Conservation (phyloP, 2,888 invertebrate genomes). For the Tribolium freemani region DNA sequence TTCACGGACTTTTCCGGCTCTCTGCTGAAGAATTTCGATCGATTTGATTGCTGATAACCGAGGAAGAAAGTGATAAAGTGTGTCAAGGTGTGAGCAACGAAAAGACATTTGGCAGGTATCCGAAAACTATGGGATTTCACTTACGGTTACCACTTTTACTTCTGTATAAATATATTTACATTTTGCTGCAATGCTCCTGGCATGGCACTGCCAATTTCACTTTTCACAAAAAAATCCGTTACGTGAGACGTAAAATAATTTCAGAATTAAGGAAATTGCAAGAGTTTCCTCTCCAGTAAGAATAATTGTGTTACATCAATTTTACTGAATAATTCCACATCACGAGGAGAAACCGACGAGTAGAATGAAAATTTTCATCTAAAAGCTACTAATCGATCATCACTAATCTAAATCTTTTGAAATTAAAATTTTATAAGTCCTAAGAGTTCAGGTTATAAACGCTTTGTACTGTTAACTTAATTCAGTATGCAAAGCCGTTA, state of each 20-base stretch:
- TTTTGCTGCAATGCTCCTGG: conserved; percentile 17
- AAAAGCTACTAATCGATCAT: background rate
- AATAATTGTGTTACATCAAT: conserved; percentile 7
- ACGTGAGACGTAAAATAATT: background rate
- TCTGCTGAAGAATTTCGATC: conserved; percentile 11
- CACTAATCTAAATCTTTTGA: background rate
- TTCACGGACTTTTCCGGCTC: conserved; percentile 27
- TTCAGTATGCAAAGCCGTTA: conserved; percentile 33
- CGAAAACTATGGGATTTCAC: conserved; percentile 54
- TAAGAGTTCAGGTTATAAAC: background rate
- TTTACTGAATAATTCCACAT: conserved; percentile 9
- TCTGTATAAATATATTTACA: conserved; percentile 44
- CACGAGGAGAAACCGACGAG: background rate
- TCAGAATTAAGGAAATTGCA: background rate
- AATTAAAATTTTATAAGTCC: background rate
- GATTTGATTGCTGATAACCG: conserved; percentile 18
- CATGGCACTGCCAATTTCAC: conserved; percentile 28
- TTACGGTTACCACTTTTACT: conserved; percentile 49
- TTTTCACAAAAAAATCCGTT: conserved; percentile 33
- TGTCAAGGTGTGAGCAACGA: conserved; percentile 54
- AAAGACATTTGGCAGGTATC: conserved; percentile 50
- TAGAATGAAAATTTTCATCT: conserved; percentile 7
- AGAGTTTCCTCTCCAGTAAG: background rate
- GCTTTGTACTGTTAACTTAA: conserved; percentile 14
- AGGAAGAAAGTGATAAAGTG: conserved; percentile 54